These are phyloP conservation scores for Passer montanus DNA, from an alignment of 2,113 vertebrate species.

Conservation along the genomic window DNA sequence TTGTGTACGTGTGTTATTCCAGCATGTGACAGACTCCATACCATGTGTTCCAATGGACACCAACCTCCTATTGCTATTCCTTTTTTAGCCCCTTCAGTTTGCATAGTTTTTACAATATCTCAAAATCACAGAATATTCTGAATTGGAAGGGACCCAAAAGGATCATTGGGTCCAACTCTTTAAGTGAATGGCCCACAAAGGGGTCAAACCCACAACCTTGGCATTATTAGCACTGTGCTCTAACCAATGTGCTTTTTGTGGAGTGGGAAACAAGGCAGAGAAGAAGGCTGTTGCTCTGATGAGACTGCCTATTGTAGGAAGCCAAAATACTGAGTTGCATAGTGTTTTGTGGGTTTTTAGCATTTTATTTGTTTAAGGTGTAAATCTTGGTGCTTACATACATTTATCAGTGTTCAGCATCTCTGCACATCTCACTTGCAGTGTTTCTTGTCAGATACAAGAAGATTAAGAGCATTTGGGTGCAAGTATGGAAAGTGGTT, in stretches of 20 bases:
- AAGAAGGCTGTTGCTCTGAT: background rate
- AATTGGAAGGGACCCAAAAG: background rate
- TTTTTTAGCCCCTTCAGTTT: background rate
- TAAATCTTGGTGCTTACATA: background rate
- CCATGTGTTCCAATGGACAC: background rate
- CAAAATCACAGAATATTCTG: background rate
- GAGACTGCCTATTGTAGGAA: background rate
- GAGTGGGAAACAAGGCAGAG: background rate
- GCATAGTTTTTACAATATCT: background rate
- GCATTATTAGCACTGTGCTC: background rate
- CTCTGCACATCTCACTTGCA: background rate
- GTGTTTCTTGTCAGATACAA: rapidly evolving
- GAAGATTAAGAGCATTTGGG: background rate
- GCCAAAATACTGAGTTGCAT: background rate
- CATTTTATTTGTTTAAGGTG: background rate
- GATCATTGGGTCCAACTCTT: background rate
- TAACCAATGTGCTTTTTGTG: background rate
- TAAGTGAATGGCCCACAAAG: background rate
- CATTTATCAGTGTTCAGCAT: background rate
- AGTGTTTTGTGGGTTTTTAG: background rate
- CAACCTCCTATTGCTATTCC: background rate
- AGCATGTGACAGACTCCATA: background rate
- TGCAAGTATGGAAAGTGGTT: background rate
- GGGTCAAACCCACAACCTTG: background rate
- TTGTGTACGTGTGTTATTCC: background rate